Evolutionary conservation across 2,888 invertebrate species (phyloP).

Genomic region (Drosophila recens): DNA sequence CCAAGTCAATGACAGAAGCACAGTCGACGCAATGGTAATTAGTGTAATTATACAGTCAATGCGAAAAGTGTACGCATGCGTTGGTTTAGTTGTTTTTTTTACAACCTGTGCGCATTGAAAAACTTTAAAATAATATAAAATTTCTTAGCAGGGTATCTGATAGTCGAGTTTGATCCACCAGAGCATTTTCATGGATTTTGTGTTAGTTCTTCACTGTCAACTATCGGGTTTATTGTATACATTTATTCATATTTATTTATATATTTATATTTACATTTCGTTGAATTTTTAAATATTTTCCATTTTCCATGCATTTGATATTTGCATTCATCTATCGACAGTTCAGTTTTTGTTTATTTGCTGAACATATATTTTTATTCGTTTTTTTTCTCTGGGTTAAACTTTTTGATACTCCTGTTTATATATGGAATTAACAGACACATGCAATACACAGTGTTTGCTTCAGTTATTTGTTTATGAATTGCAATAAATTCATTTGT

Average conservation of each 20-base stretch:
- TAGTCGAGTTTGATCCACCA: not conserved
- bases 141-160: not conserved
- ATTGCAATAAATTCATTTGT: conserved; percentile 13
- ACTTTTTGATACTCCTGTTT: conserved; percentile 30
- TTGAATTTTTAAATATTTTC: conserved; percentile 26
- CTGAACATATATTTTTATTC: conserved; percentile 12
- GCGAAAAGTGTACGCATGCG: conserved; percentile 11
- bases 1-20: conserved; percentile 48
- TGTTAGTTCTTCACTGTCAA: conserved; percentile 6
- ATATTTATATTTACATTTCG: conserved; percentile 23
- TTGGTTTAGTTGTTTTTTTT: not conserved
- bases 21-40: conserved; percentile 40
- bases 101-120: not conserved
- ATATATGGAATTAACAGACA: conserved; percentile 13
- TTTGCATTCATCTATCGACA: conserved; percentile 28
- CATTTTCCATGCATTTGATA: conserved; percentile 18
- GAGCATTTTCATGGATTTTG: not conserved
- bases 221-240: conserved; percentile 4
- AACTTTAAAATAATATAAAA: too few species aligned
- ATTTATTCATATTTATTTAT: conserved; percentile 16
- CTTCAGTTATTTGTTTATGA: conserved; percentile 27
- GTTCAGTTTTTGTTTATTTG: conserved; percentile 28
- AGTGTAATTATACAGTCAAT: conserved; percentile 34
- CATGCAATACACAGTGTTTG: conserved; percentile 8
- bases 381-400: not conserved